Evolutionary conservation across 2,797 vertebrate genomes (phyloP).

Genomic region (Macroramphosus scolopax): DNA sequence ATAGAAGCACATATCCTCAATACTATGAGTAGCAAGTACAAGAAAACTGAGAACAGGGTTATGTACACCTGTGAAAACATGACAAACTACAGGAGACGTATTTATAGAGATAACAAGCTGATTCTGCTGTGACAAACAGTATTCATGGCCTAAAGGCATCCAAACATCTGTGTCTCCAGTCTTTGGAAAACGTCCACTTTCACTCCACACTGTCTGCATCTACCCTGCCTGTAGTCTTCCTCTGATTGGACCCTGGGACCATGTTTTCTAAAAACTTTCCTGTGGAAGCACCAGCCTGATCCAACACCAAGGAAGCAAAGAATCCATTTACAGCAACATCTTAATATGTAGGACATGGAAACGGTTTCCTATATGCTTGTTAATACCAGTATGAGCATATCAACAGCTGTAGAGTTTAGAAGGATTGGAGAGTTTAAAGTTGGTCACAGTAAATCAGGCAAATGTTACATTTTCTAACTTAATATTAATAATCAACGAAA

Average conservation of each 20-base stretch:
- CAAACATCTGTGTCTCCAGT: conserved; percentile 6
- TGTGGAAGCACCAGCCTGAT: conserved; percentile 9
- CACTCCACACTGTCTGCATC: conserved; percentile 34
- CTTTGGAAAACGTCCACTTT: conserved; percentile 35
- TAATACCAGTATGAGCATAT: not conserved
- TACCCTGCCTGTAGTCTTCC: conserved; percentile 36
- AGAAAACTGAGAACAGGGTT: too few relatives aligned
- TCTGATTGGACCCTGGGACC: conserved; percentile 44
- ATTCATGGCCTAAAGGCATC: not conserved
- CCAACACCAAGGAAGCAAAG: conserved; percentile 12
- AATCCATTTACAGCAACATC: too few relatives aligned
- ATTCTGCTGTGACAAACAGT: too few relatives aligned
- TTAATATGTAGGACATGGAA: conserved; percentile 2
- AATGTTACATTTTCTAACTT: too few relatives aligned
- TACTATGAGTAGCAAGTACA: too few relatives aligned
- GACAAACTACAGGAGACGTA: too few relatives aligned
- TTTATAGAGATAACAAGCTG: too few relatives aligned
- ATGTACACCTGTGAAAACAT: too few relatives aligned
- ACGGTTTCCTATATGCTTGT: not conserved
- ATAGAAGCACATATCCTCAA: too few relatives aligned
- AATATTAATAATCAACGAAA: conserved; percentile 13
- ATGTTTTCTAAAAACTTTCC: not conserved
- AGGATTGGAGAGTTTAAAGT: too few relatives aligned
- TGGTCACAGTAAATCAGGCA: too few relatives aligned
- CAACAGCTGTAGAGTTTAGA: not conserved